phyloP scores from a whole-genome alignment of 2,888 invertebrate species.

The Tetranychus piercei region DNA sequence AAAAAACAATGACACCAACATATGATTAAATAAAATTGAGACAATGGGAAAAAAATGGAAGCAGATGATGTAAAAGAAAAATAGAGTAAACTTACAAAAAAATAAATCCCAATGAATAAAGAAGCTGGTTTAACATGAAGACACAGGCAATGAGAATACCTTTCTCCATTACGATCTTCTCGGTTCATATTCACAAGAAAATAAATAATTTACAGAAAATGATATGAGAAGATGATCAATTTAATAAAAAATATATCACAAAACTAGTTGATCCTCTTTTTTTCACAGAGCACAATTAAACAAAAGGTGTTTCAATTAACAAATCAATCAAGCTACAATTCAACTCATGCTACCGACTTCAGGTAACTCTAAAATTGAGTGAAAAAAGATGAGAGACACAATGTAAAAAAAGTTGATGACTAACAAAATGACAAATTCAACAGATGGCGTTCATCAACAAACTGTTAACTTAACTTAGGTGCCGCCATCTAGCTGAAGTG shows the following conservation, averaged over 20 bases:
- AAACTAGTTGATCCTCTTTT: too few species aligned
- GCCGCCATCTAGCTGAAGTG: too few species aligned
- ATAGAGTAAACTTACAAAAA: conserved; percentile 8
- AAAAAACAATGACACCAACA: not conserved
- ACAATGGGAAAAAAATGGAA: not conserved
- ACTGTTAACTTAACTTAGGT: too few species aligned
- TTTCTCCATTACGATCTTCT: conserved; percentile 14
- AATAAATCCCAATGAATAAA: conserved; percentile 17
- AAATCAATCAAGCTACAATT: too few species aligned
- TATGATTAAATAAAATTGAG: not conserved
- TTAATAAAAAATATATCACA: not conserved
- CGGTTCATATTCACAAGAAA: not conserved
- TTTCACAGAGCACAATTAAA: too few species aligned
- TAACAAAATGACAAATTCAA: too few species aligned
- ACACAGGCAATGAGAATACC: conserved; percentile 22
- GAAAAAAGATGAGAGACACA: too few species aligned
- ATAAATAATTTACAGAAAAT: not conserved
- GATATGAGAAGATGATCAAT: not conserved
- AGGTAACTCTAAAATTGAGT: too few species aligned
- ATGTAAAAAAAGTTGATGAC: too few species aligned
- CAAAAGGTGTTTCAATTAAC: too few species aligned
- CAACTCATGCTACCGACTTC: too few species aligned
- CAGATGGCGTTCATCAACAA: too few species aligned
- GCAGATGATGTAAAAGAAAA: not conserved
- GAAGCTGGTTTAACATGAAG: conserved; percentile 22